Evolutionary conservation across 2,113 vertebrate species (phyloP).

Genomic region (Meles meles): DNA sequence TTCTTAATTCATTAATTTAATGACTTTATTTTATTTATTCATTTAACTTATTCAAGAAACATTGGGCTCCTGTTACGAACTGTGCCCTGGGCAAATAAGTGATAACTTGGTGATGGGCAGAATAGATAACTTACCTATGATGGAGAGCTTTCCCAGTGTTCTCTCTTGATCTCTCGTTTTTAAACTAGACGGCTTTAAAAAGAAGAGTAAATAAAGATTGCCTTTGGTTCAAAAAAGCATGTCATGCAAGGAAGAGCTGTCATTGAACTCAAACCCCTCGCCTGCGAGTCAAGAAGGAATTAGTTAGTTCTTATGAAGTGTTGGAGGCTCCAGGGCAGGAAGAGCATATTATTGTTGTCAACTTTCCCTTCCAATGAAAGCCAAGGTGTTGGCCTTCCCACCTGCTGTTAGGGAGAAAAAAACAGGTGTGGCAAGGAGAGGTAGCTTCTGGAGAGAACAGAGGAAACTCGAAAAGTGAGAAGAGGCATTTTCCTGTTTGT

Average conservation of each 20-base stretch:
- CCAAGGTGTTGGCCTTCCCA: fast-evolving
- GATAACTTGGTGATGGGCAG: neutral
- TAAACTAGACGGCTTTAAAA: too few relatives aligned
- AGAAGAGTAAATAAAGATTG: too few relatives aligned
- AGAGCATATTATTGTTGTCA: too few relatives aligned
- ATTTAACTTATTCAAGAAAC: neutral
- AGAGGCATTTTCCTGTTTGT: neutral
- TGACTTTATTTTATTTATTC: neutral
- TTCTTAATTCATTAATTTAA: neutral
- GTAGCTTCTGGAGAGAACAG: neutral
- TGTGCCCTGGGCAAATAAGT: neutral
- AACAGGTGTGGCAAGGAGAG: fast-evolving
- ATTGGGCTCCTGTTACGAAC: neutral
- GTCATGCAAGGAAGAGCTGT: neutral
- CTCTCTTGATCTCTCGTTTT: too few relatives aligned
- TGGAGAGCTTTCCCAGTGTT: fast-evolving
- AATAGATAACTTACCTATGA: neutral
- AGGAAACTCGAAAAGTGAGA: neutral
- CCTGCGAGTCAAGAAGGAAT: neutral
- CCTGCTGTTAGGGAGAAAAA: neutral
- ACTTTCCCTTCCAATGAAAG: neutral
- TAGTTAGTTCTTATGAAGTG: neutral
- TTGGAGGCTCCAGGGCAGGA: neutral
- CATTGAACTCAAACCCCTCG: neutral
- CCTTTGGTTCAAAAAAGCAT: too few relatives aligned